These are phyloP conservation scores for Apomyelois bistriatella DNA, from an alignment of 2,888 invertebrate genomes.

Conservation along the genomic window DNA sequence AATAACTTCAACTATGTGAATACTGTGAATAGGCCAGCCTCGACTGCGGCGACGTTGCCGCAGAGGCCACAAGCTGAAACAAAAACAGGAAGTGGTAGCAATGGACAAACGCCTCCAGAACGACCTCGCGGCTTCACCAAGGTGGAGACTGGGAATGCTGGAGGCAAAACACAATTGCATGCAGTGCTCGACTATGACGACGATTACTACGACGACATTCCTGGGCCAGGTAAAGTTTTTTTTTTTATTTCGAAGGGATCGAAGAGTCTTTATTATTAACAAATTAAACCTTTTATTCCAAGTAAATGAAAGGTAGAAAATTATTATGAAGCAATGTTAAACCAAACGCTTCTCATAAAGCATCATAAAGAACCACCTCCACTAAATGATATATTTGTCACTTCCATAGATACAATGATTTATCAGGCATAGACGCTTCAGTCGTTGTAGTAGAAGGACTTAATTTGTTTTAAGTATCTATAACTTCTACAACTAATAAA, in stretches of 20 bases:
- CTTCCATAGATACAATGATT: too few relatives aligned
- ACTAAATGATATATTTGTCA: too few relatives aligned
- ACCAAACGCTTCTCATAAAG: too few relatives aligned
- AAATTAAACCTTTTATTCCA: neutral
- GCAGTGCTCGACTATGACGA: constrained; percentile 87
- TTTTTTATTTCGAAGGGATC: too few relatives aligned
- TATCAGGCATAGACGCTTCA: neutral
- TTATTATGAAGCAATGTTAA: too few relatives aligned
- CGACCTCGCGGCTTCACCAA: constrained; percentile 83
- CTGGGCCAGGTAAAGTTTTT: constrained; percentile 60
- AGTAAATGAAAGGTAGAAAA: neutral
- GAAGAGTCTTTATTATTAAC: neutral
- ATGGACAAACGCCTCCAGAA: constrained; percentile 61
- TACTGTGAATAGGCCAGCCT: constrained; percentile 43
- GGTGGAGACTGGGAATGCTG: constrained; percentile 78
- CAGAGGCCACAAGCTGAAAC: constrained; percentile 56
- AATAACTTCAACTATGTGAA: constrained; percentile 58
- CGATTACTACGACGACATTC: constrained; percentile 82
- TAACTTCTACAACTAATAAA: too few relatives aligned
- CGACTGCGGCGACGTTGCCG: constrained; percentile 41
- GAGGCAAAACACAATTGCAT: constrained; percentile 83
- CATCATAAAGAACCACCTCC: too few relatives aligned
- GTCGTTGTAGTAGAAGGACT: neutral
- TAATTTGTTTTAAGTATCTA: too few relatives aligned
- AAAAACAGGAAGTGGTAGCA: constrained; percentile 72